Percentiles rank a stretch among this genome's conserved stretches.
phyloP scores from a whole-genome alignment of 2,888 invertebrate genomes.

The Hydrotaea cyrtoneurina region DNA sequence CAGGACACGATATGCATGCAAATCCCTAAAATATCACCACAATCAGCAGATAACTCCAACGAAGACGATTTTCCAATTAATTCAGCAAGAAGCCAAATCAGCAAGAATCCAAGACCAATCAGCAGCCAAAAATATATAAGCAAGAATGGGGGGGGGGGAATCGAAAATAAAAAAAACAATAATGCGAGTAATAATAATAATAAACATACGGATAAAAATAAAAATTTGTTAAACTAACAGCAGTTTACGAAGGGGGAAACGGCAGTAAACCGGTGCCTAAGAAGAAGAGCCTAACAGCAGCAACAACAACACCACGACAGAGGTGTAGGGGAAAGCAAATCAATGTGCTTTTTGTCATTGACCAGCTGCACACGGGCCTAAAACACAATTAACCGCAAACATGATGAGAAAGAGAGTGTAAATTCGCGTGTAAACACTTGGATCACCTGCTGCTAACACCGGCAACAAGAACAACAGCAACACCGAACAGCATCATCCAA shows the following conservation, averaged over 20 bases:
- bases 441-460: constrained; percentile 78
- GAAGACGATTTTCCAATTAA: constrained; percentile 58
- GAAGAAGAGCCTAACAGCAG: neutral
- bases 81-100: constrained; percentile 47
- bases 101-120: constrained; percentile 41
- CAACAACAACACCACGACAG: constrained; percentile 11
- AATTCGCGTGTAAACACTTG: constrained; percentile 81
- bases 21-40: neutral
- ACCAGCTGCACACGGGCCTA: constrained; percentile 62
- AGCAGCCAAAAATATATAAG: constrained; percentile 8
- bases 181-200: constrained; percentile 37
- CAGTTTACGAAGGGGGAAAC: constrained; percentile 22
- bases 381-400: constrained; percentile 71
- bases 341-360: constrained; percentile 66
- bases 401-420: constrained; percentile 80
- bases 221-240: constrained; percentile 50
- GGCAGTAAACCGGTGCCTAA: constrained; percentile 51
- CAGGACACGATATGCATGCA: neutral
- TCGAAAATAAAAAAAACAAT: constrained; percentile 17
- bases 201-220: constrained; percentile 23
- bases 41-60: neutral
- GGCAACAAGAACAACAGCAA: constrained; percentile 64
- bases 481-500: constrained; percentile 56
- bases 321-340: constrained; percentile 36
- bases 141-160: neutral